Conservation (phyloP, 2,888 invertebrate genomes). For the Tortricodes alternella region DNA sequence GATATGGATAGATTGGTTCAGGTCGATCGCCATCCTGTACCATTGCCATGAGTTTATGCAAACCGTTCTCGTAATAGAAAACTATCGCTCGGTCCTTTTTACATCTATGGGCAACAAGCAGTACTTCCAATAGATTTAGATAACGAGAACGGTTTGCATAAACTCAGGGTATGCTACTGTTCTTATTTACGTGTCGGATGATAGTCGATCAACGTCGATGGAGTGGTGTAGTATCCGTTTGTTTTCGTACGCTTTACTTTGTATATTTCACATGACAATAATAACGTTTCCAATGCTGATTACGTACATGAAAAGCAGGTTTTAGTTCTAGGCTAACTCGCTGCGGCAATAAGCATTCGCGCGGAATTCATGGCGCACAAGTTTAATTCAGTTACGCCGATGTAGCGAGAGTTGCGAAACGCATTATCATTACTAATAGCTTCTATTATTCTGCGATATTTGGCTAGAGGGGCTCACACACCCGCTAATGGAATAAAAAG, state of each 20-base stretch:
- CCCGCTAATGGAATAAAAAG: constrained; percentile 83
- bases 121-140: too few species aligned
- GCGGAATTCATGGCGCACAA: constrained; percentile 62
- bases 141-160: too few species aligned
- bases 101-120: too few species aligned
- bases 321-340: constrained; percentile 53
- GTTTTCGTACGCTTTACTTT: neutral
- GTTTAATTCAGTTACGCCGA: constrained; percentile 74
- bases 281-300: neutral
- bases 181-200: too few species aligned
- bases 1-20: too few species aligned
- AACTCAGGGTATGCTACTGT: too few species aligned
- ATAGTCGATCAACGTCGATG: neutral
- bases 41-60: too few species aligned
- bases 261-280: neutral
- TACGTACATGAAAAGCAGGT: constrained; percentile 42
- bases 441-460: constrained; percentile 82
- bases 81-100: too few species aligned
- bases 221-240: neutral
- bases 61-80: too few species aligned
- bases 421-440: constrained; percentile 81
- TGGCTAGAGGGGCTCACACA: constrained; percentile 79
- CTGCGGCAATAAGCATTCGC: constrained; percentile 60
- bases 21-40: too few species aligned
- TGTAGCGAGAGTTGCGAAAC: constrained; percentile 66